phyloP scores from a whole-genome alignment of 2,797 vertebrate genomes.

The Alosa sapidissima region DNA sequence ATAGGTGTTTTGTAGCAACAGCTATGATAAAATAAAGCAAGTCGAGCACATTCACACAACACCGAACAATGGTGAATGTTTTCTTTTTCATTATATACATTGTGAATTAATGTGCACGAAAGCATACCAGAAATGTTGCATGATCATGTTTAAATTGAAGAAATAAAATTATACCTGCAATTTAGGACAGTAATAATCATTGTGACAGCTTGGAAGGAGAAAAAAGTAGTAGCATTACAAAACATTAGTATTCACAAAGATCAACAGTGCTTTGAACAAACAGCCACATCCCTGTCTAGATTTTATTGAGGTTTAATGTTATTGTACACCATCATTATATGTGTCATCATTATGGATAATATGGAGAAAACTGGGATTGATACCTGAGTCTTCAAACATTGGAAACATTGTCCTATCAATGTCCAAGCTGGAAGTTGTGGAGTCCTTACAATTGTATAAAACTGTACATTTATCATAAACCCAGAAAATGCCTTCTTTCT shows the following conservation, averaged over 20 bases:
- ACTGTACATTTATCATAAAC: neutral
- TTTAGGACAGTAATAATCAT: neutral
- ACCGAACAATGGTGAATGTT: neutral
- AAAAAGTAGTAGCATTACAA: constrained; percentile 1
- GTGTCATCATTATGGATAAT: neutral
- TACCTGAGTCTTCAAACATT: constrained; percentile 19
- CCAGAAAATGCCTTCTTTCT: neutral
- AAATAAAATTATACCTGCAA: neutral
- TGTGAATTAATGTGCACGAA: neutral
- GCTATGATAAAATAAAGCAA: neutral
- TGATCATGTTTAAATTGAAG: neutral
- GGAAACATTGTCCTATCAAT: constrained; percentile 12
- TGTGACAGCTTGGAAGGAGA: neutral
- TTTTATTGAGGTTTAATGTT: constrained; percentile 13
- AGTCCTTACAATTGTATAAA: constrained; percentile 8
- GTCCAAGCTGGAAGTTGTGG: neutral
- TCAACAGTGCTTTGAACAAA: constrained; percentile 20
- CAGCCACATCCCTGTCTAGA: neutral
- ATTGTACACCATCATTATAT: neutral
- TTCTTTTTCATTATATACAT: constrained; percentile 6
- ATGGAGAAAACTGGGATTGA: constrained; percentile 4
- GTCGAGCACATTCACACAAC: neutral
- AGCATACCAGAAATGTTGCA: neutral
- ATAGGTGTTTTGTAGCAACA: neutral
- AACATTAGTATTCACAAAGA: neutral